These are phyloP conservation scores for Himalopsyche tibetana DNA, from an alignment of 2,888 invertebrate genomes.

Conservation along the genomic window DNA sequence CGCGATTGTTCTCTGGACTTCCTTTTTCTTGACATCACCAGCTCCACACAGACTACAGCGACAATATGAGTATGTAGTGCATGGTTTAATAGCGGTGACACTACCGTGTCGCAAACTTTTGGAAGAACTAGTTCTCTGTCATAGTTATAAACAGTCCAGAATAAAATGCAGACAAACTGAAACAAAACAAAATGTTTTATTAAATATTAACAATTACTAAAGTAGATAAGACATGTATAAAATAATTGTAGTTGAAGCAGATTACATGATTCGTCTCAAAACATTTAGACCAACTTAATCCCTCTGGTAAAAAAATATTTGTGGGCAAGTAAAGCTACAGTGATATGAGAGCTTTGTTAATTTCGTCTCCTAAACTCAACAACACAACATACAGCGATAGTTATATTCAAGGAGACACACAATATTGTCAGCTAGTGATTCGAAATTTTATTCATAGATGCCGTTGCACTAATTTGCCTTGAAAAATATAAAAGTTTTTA, in stretches of 20 bases:
- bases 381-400: not conserved
- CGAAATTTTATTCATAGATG: not conserved
- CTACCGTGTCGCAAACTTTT: conserved; percentile 73
- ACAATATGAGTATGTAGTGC: conserved; percentile 78
- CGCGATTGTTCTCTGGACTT: conserved; percentile 66
- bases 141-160: conserved; percentile 76
- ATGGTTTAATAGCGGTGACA: conserved; percentile 79
- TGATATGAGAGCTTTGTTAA: no score
- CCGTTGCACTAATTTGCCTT: not conserved
- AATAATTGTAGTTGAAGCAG: no score
- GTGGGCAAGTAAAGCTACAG: no score
- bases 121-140: conserved; percentile 79
- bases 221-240: not conserved
- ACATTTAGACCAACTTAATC: no score
- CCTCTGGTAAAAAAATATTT: no score
- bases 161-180: conserved; percentile 76
- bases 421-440: not conserved
- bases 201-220: not conserved
- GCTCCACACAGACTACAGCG: conserved; percentile 74
- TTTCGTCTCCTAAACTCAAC: no score
- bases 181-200: conserved; percentile 62
- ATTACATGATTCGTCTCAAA: no score
- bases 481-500: no score
- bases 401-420: no score
- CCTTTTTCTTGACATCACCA: conserved; percentile 71